phyloP scores from a whole-genome alignment of 1,140 invertebrate species.

The Idris sp. region DNA sequence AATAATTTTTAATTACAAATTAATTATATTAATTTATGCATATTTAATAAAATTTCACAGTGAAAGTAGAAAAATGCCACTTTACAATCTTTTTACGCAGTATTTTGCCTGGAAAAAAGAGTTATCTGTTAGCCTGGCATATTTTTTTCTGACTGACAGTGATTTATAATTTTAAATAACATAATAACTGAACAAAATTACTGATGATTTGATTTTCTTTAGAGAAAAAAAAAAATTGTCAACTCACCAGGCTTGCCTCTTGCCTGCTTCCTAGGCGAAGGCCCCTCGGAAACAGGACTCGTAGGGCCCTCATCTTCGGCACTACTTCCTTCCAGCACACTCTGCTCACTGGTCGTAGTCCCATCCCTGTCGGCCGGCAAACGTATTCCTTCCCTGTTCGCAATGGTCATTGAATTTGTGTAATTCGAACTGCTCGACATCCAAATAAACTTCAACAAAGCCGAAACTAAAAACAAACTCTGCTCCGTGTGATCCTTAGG shows the following conservation, averaged over 20 bases:
- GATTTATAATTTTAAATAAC: too few species aligned
- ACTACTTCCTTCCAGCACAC: constrained; percentile 87
- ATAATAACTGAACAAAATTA: too few species aligned
- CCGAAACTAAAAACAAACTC: constrained; percentile 92
- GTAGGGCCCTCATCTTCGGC: constrained; percentile 82
- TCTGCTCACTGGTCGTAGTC: constrained; percentile 78
- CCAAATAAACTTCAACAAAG: constrained; percentile 93
- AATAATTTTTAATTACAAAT: too few species aligned
- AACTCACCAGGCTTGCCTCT: constrained; percentile 70
- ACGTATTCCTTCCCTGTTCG: constrained; percentile 72
- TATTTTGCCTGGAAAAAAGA: too few species aligned
- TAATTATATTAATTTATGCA: too few species aligned
- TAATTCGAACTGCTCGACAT: constrained; percentile 82
- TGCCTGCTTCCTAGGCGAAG: constrained; percentile 76
- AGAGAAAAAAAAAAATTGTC: too few species aligned
- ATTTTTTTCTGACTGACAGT: too few species aligned
- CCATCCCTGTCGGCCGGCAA: constrained; percentile 69
- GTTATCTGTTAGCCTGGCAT: too few species aligned
- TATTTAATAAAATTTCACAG: too few species aligned
- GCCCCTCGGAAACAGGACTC: constrained; percentile 76
- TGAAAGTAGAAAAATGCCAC: too few species aligned
- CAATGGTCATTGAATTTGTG: constrained; percentile 74
- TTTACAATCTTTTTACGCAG: too few species aligned
- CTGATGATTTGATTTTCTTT: too few species aligned
- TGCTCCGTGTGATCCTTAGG: constrained; percentile 95